A percentile compares a stretch with the other conserved stretches of the same genome.
Conservation (phyloP, 1,140 invertebrate species). For the Drosophila repleta region DNA sequence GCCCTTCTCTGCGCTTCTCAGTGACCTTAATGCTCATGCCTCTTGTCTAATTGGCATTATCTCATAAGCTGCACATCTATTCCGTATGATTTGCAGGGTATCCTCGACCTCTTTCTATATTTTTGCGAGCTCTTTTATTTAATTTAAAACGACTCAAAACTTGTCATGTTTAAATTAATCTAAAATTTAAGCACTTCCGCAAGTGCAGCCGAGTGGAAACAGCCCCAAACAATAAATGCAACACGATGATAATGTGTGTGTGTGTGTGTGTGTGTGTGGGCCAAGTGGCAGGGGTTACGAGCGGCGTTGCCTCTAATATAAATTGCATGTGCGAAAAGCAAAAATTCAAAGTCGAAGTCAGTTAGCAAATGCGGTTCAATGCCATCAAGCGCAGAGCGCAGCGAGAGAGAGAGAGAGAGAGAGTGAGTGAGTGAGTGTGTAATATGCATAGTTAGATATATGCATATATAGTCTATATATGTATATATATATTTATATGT, state of each 20-base stretch:
- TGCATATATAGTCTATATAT: too few species aligned
- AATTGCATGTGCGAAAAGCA: constrained; percentile 38
- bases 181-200: constrained; percentile 27
- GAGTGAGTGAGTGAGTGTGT: not conserved
- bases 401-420: not conserved
- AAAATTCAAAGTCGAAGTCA: constrained; percentile 46
- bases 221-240: constrained; percentile 15
- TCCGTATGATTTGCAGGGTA: too few species aligned
- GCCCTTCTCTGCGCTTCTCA: too few species aligned
- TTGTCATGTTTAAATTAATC: constrained; percentile 33
- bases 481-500: not conserved
- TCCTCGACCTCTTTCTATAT: not conserved
- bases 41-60: too few species aligned
- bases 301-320: constrained; percentile 16
- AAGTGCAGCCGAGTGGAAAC: constrained; percentile 28
- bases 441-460: not conserved
- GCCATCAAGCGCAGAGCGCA: constrained; percentile 25
- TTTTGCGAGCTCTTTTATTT: constrained; percentile 1
- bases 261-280: constrained; percentile 6
- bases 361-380: constrained; percentile 44
- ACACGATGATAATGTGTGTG: constrained; percentile 17
- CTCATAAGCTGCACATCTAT: too few species aligned
- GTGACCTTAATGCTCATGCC: too few species aligned
- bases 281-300: not conserved
- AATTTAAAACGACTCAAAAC: not conserved